Base-by-base conservation (phyloP, 2,797 vertebrate genomes). In the Geotrypetes seraphini region DNA sequence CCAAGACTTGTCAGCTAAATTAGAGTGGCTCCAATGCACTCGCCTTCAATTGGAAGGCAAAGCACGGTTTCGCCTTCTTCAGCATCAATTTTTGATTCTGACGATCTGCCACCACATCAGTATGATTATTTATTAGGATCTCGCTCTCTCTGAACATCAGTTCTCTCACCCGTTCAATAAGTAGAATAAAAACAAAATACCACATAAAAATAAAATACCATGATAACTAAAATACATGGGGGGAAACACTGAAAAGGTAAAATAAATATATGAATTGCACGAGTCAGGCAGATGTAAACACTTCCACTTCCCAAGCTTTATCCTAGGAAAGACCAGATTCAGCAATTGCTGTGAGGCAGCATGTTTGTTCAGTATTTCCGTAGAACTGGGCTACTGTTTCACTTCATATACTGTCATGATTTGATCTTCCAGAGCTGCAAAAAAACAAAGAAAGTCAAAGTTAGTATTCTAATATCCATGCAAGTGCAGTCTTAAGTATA, bases 351-450 rank as follows among this genome's bases (percentile, higher is more conserved):
- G 38, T 50, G 62, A 69, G 63, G 61, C 62, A 66, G 72, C 69
- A 63, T 64, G 64, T 47, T 60, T 51, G 55, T 60, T 42, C 49
- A 31, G 25, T 48, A 30, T 58, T 58, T 66, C 47, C 50, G 7
- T 58, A 57, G 50, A 45, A 46, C 57, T 33, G 48, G 32, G 46
- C 50, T 39, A 53, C 28, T 45, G 51, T 57, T 51, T 52, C 47
- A 53, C 65, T 49, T 53, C 58, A 47, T 29, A 23, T 31, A 59
- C 28, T 57, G 70, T 96, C 90, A 98, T 46, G 95, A 96, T 71
- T 98, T 98, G 71, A 98, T 97, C 85, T 98, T 98, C 95, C 95
- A 98, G 31, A 98, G 83, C 95, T 98, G 77, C 7, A 58, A 40
- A 57, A 43, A 25, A 46, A 22, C 41, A 23, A 18, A 50, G 17